Evolutionary conservation across 2,888 invertebrate species (phyloP).

Genomic region (Aricia artaxerxes): DNA sequence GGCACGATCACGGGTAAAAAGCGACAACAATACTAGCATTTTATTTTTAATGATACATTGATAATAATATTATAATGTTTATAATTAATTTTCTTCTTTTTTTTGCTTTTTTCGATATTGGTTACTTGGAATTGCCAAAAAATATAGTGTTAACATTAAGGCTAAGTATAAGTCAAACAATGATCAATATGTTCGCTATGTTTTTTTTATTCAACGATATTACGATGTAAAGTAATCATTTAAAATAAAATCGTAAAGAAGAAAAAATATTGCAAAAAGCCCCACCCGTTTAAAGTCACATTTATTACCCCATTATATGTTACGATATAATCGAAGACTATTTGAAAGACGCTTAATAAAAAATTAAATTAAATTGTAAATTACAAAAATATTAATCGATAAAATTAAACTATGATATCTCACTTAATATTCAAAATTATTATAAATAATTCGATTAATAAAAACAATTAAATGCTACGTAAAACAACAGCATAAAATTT

Average conservation of each 20-base stretch:
- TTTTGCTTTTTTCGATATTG: background rate
- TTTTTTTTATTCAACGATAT: background rate
- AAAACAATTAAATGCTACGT: constrained; percentile 28
- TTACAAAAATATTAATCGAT: constrained; percentile 14
- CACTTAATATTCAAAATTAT: constrained; percentile 1
- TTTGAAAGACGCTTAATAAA: constrained; percentile 41
- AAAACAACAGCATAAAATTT: constrained; percentile 48
- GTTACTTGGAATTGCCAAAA: background rate
- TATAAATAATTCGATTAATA: constrained; percentile 2
- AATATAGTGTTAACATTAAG: background rate
- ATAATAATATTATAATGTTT: background rate
- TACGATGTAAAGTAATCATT: background rate
- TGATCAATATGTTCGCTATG: background rate
- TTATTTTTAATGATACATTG: background rate
- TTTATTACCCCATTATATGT: constrained; percentile 69
- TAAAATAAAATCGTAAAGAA: background rate
- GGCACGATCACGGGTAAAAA: constrained; percentile 17
- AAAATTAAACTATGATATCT: constrained; percentile 18
- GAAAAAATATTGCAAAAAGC: constrained; percentile 37
- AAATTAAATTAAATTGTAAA: constrained; percentile 41
- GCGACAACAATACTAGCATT: background rate
- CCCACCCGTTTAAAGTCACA: constrained; percentile 67
- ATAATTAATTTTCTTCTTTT: background rate
- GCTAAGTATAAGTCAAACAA: background rate
- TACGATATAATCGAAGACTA: constrained; percentile 51